These are phyloP conservation scores for Oligia strigilis DNA, from an alignment of 2,888 invertebrate genomes.

Conservation along the genomic window DNA sequence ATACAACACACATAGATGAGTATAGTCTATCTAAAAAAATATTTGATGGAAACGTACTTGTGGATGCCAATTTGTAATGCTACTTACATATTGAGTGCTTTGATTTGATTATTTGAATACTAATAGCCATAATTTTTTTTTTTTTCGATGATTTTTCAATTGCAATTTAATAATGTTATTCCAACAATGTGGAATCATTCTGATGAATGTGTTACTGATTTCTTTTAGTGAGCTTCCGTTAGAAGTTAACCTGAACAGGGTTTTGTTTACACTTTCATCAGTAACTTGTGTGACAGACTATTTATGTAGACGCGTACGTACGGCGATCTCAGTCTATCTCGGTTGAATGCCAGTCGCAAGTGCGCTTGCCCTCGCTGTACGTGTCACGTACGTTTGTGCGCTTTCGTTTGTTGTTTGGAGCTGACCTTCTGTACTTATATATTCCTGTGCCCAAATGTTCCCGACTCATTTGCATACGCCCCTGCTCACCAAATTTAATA, in stretches of 20 bases:
- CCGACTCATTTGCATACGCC: constrained; percentile 47
- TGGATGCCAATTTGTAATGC: neutral
- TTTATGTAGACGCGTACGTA: neutral
- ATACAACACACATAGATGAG: neutral
- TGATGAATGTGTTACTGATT: neutral
- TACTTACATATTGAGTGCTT: neutral
- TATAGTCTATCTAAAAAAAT: neutral
- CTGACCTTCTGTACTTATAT: neutral
- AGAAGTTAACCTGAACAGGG: neutral
- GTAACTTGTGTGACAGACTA: neutral
- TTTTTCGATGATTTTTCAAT: too few species aligned
- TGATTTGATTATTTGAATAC: neutral
- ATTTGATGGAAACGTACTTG: neutral
- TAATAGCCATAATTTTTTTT: neutral
- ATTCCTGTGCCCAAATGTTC: constrained; percentile 10
- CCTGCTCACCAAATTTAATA: constrained; percentile 52
- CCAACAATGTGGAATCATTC: neutral
- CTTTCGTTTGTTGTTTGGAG: neutral
- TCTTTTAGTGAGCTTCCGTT: neutral
- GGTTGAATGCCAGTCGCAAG: neutral
- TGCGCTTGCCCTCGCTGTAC: neutral
- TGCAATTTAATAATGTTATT: too few species aligned
- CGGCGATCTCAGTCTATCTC: neutral
- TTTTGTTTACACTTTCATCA: neutral
- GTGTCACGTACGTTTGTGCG: neutral